Evolutionary conservation across 2,888 invertebrate species (phyloP).

Genomic region (Rhorus exstirpatorius): DNA sequence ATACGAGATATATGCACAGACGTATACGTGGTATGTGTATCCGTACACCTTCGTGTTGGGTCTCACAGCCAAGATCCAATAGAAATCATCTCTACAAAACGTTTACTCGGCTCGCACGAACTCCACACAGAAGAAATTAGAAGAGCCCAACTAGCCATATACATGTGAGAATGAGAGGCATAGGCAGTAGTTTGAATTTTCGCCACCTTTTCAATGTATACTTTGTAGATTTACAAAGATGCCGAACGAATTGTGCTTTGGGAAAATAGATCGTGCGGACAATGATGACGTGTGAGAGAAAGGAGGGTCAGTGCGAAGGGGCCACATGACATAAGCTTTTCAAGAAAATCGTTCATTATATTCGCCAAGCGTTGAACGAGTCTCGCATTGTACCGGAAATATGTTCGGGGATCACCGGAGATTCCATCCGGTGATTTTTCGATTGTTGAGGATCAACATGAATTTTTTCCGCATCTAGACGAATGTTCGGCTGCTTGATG

Average conservation of each 20-base stretch:
- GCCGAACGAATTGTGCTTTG: conserved; percentile 67
- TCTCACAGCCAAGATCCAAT: conserved; percentile 61
- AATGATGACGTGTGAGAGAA: conserved; percentile 59
- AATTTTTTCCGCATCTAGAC: conserved; percentile 30
- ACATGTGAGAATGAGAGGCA: conserved; percentile 16
- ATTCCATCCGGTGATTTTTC: conserved; percentile 35
- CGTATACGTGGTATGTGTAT: not conserved
- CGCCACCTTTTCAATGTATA: conserved; percentile 52
- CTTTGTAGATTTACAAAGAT: conserved; percentile 62
- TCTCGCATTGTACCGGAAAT: conserved; percentile 40
- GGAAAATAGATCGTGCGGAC: conserved; percentile 54
- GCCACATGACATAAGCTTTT: conserved; percentile 59
- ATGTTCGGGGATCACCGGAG: conserved; percentile 8
- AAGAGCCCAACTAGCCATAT: conserved; percentile 46
- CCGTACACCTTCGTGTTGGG: conserved; percentile 66
- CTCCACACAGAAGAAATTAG: conserved; percentile 60
- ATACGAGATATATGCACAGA: conserved; percentile 13
- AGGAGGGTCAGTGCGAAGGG: conserved; percentile 40
- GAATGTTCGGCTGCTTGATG: conserved; percentile 5
- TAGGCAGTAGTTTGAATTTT: conserved; percentile 43
- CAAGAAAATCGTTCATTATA: conserved; percentile 33
- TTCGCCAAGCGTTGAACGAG: conserved; percentile 25
- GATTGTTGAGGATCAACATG: conserved; percentile 22
- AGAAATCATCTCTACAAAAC: conserved; percentile 64
- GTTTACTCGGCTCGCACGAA: conserved; percentile 51